Percentiles rank a stretch among this genome's conserved stretches.
phyloP scores from a whole-genome alignment of 2,797 vertebrate species.

The Peromyscus nudipes region DNA sequence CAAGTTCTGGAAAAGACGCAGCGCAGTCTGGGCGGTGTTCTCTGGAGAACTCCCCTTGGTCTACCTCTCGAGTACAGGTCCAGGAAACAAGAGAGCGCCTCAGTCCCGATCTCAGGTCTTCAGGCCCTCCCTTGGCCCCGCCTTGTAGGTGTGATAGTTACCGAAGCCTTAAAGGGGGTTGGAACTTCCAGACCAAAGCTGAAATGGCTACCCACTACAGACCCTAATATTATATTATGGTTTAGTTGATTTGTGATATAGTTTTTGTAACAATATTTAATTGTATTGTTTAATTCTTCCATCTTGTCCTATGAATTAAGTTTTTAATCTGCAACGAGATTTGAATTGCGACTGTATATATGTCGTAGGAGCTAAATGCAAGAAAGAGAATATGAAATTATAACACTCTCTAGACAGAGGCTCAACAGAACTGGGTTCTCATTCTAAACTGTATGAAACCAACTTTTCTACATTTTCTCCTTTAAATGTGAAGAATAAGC shows the following conservation, averaged over 20 bases:
- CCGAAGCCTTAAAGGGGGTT: too few relatives aligned
- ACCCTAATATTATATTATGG: not conserved
- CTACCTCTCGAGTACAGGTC: too few relatives aligned
- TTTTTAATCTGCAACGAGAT: not conserved
- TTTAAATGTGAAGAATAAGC: slow-evolving; percentile 14
- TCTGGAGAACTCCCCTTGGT: too few relatives aligned
- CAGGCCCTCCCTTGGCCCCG: too few relatives aligned
- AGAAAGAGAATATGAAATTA: not conserved
- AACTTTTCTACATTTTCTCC: slow-evolving; percentile 14
- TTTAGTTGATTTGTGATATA: not conserved
- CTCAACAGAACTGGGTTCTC: not conserved
- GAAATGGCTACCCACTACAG: too few relatives aligned
- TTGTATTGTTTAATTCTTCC: not conserved
- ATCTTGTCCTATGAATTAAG: accelerated
- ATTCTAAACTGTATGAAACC: slow-evolving; percentile 9
- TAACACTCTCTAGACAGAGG: not conserved
- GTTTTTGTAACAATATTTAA: not conserved
- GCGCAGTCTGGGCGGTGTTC: too few relatives aligned
- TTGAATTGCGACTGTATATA: not conserved
- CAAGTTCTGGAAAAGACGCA: too few relatives aligned
- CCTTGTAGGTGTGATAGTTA: too few relatives aligned
- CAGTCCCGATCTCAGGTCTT: too few relatives aligned
- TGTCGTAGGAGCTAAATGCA: not conserved
- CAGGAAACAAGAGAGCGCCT: too few relatives aligned
- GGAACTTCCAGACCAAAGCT: too few relatives aligned